Evolutionary conservation across 2,888 invertebrate genomes (phyloP), one percentile per base, ranked within the genome.

Genomic region (Heliothis peltigera): DNA sequence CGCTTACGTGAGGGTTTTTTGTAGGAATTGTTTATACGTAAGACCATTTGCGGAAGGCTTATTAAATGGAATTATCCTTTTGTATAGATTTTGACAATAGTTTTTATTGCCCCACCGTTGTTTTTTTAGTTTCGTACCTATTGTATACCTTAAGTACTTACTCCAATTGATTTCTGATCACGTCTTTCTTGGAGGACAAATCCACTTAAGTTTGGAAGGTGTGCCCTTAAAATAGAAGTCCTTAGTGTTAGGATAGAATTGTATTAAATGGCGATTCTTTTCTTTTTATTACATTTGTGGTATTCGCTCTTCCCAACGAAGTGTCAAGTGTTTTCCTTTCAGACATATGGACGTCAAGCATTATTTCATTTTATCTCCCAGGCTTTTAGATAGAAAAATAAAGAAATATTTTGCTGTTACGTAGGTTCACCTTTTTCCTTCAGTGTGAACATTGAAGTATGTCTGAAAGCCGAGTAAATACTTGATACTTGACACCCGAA

Each of bases 1-100:
- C 6, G 53, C 58, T 81, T 77, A 75, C 79, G 75, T 78, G 62
- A 44, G 19, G n/a, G 32, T 46, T 68, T 74, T 80, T 74, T 59
- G 42, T 61, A 22, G 1, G 17, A 65, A 28, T 70, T 43, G 64
- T 10, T 3, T 42, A 52, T 65, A 54, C 62, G 70, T 75, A 77
- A 77, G 60, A 49, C n/a, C 52, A 46, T 58, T 71, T 59, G 47
- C 59, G 70, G 70, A 77, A 76, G 58, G 21, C 58, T 63, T 74
- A 46, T 42, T 15, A 44, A 59, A 1, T 5, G n/a, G 2, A 4
- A 51, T 7, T 7, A 70, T 44, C 39, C 12, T 49, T 21, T 47
- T 22, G 22, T 15, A 19, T 21, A 12, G 2, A 39, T 21, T 22
- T 44, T 17, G 1, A 7, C 8, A 8, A 2, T 1, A 4, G 3